phyloP scores from a whole-genome alignment of 2,888 invertebrate genomes.

The Tridacna gigas region DNA sequence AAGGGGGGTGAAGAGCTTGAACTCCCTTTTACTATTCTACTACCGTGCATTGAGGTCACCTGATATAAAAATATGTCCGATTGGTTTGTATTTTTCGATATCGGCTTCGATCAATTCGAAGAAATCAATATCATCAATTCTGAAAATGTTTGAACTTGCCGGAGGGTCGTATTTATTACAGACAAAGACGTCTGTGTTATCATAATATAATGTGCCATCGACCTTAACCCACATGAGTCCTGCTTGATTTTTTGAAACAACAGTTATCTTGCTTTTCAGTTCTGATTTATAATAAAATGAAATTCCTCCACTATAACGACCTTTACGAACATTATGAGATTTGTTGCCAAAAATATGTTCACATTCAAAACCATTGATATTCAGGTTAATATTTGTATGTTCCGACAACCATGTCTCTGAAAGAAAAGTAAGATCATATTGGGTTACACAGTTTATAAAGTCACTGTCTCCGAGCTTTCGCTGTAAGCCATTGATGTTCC shows the following conservation, averaged over 20 bases:
- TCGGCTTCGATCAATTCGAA: constrained; percentile 9
- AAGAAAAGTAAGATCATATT: constrained; percentile 11
- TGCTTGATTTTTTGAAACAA: background rate
- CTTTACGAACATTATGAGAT: background rate
- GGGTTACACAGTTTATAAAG: background rate
- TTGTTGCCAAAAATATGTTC: background rate
- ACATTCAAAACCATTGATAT: constrained; percentile 5
- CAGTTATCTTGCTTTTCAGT: background rate
- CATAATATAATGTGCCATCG: background rate
- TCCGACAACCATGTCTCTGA: constrained; percentile 13
- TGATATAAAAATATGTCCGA: background rate
- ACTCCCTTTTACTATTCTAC: too few species aligned
- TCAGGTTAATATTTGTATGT: background rate
- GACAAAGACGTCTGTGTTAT: background rate
- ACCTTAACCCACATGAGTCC: constrained; percentile 17
- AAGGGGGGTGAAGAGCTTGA: too few species aligned
- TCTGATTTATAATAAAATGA: too few species aligned
- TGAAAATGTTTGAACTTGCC: background rate
- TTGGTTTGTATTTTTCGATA: background rate
- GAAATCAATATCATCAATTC: constrained; percentile 1
- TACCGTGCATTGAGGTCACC: constrained; percentile 6
- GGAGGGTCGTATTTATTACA: background rate
- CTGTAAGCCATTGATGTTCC: too few species aligned
- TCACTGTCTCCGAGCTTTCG: constrained; percentile 13
- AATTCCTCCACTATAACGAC: constrained; percentile 14